Evolutionary conservation across 2,113 vertebrate species (phyloP).

Genomic region (Tamias sibiricus): DNA sequence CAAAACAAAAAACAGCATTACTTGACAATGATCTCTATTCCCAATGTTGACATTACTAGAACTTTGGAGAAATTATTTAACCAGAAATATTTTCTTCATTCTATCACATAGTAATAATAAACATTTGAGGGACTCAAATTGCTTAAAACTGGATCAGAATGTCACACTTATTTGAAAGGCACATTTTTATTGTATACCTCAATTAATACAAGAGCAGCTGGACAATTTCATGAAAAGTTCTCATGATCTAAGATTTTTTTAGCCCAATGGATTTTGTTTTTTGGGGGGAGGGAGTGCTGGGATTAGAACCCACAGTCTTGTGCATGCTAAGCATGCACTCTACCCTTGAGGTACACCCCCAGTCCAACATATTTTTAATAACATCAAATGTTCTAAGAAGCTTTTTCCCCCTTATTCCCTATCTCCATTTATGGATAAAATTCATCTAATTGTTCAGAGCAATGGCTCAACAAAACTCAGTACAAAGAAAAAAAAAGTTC

Average conservation of each 20-base stretch:
- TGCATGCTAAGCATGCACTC: not conserved
- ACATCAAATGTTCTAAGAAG: not conserved
- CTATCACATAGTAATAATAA: slow-evolving; percentile 27
- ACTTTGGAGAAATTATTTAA: slow-evolving; percentile 50
- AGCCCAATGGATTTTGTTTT: not conserved
- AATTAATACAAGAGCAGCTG: slow-evolving; percentile 44
- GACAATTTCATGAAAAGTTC: slow-evolving; percentile 59
- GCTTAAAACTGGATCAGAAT: slow-evolving; percentile 4
- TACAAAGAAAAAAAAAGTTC: slow-evolving; percentile 49
- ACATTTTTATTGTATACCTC: slow-evolving; percentile 35
- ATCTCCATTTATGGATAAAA: slow-evolving; percentile 36
- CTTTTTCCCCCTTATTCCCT: not conserved
- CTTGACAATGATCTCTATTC: slow-evolving; percentile 2
- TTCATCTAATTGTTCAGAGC: slow-evolving; percentile 55
- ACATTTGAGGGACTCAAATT: slow-evolving; percentile 22
- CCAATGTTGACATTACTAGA: not conserved
- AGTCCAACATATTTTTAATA: slow-evolving; percentile 62
- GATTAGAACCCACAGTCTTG: not conserved
- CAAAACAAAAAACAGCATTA: not conserved
- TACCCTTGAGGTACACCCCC: not conserved
- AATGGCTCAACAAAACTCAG: slow-evolving; percentile 64
- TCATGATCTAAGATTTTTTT: slow-evolving; percentile 55
- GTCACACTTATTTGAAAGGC: not conserved
- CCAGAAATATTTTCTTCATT: slow-evolving; percentile 42
- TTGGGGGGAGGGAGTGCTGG: too few species aligned